A percentile compares a stretch with the other conserved stretches of the same genome.
phyloP scores from a whole-genome alignment of 2,797 vertebrate genomes.

The Enteromius viviparus region DNA sequence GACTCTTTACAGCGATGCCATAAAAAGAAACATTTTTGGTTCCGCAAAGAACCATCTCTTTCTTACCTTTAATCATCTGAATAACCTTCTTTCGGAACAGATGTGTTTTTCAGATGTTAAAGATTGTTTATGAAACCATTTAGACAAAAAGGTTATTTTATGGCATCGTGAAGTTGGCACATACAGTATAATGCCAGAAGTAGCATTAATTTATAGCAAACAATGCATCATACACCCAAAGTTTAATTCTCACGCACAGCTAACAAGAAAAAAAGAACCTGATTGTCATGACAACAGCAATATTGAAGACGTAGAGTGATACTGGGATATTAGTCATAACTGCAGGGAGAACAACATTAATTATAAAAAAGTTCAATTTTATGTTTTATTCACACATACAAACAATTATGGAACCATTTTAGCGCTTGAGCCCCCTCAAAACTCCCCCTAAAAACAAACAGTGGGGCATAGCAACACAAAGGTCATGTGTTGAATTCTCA shows the following conservation, averaged over 20 bases:
- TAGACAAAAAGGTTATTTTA: background rate
- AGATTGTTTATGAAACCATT: too few relatives aligned
- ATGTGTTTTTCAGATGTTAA: background rate
- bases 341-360: conserved; percentile 1
- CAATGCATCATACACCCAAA: background rate
- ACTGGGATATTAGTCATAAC: conserved; percentile 14
- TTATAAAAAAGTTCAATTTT: background rate
- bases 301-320: background rate
- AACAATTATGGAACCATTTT: background rate
- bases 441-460: background rate
- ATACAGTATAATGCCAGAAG: background rate
- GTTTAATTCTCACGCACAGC: background rate
- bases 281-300: conserved; percentile 31
- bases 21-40: background rate
- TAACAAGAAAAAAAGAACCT: background rate
- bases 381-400: background rate
- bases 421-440: background rate
- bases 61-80: background rate
- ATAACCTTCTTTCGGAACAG: background rate
- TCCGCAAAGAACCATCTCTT: background rate
- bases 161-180: background rate
- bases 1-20: too few relatives aligned
- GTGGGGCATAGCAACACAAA: background rate
- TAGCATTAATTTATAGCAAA: background rate
- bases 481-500: background rate